Evolutionary conservation across 2,888 invertebrate genomes (phyloP).

Genomic region (Pimpla rufipes): DNA sequence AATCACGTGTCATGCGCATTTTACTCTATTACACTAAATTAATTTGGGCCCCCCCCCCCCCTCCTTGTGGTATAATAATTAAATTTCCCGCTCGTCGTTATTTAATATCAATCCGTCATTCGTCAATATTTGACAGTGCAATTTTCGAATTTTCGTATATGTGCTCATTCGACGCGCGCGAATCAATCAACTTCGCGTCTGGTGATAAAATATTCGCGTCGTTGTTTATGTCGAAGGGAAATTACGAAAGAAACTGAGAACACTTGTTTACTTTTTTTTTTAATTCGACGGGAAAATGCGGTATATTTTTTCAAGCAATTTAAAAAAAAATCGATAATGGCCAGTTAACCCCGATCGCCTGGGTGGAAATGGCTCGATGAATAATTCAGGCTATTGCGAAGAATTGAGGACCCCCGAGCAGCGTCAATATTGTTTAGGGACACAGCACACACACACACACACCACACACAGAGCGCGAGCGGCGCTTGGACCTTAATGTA

Average conservation of each 20-base stretch:
- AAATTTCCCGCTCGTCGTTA: conserved; percentile 26
- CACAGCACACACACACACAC: neutral
- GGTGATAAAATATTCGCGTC: neutral
- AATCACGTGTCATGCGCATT: conserved; percentile 24
- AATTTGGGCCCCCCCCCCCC: conserved; percentile 29
- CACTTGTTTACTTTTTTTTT: too few species aligned
- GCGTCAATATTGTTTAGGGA: conserved; percentile 11
- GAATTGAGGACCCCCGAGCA: neutral
- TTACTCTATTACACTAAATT: conserved; percentile 62
- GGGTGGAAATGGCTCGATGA: neutral
- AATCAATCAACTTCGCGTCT: neutral
- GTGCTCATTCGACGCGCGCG: too few species aligned
- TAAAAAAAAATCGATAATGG: neutral
- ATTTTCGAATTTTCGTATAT: neutral
- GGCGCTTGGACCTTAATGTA: conserved; percentile 38
- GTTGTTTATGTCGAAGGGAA: neutral
- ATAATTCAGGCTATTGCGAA: conserved; percentile 12
- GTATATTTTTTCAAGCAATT: neutral
- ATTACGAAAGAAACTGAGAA: neutral
- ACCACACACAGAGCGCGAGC: conserved; percentile 1
- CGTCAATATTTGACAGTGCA: conserved; percentile 38
- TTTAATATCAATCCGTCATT: conserved; percentile 30
- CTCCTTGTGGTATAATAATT: conserved; percentile 45
- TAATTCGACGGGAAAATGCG: too few species aligned
- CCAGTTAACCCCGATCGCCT: neutral